Percentiles rank a stretch among this genome's conserved stretches.
These are phyloP conservation scores for Mallotus villosus DNA, from an alignment of 2,797 vertebrate species.

Conservation along the genomic window DNA sequence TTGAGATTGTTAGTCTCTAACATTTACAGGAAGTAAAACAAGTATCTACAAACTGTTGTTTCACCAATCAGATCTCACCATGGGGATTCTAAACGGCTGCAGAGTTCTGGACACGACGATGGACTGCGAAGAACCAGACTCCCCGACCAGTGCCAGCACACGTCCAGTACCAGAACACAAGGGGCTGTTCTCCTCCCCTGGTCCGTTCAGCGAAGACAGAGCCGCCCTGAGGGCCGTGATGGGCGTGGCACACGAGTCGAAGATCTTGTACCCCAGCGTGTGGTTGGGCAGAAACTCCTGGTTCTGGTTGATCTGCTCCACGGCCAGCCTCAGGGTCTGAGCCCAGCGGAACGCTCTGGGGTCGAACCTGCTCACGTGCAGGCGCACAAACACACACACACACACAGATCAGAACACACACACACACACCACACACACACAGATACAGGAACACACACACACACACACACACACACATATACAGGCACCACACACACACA, in stretches of 20 bases:
- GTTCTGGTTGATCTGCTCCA: slow-evolving; percentile 74
- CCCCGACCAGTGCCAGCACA: slow-evolving; percentile 71
- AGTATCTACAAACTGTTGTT: no score
- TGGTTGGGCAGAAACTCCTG: slow-evolving; percentile 62
- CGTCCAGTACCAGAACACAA: slow-evolving; percentile 57
- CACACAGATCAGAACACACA: slow-evolving; percentile 1
- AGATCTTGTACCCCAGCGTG: slow-evolving; percentile 76
- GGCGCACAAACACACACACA: no score
- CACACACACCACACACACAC: neutral
- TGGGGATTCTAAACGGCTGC: slow-evolving; percentile 71
- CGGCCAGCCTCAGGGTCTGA: slow-evolving; percentile 73
- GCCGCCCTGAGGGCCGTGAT: slow-evolving; percentile 71
- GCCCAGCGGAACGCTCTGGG: slow-evolving; percentile 76
- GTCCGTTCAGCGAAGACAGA: slow-evolving; percentile 67
- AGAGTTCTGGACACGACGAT: slow-evolving; percentile 75
- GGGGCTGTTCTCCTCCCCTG: slow-evolving; percentile 42
- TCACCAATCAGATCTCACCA: slow-evolving; percentile 50
- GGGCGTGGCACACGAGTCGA: slow-evolving; percentile 77
- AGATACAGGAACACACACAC: no score
- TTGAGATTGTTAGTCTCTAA: no score
- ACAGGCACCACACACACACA: neutral
- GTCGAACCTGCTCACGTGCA: slow-evolving; percentile 65
- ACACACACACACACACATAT: no score
- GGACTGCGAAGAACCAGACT: slow-evolving; percentile 76
- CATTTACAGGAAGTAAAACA: no score